Evolutionary conservation across 2,797 vertebrate species (phyloP).

Genomic region (Eulemur mongoz): DNA sequence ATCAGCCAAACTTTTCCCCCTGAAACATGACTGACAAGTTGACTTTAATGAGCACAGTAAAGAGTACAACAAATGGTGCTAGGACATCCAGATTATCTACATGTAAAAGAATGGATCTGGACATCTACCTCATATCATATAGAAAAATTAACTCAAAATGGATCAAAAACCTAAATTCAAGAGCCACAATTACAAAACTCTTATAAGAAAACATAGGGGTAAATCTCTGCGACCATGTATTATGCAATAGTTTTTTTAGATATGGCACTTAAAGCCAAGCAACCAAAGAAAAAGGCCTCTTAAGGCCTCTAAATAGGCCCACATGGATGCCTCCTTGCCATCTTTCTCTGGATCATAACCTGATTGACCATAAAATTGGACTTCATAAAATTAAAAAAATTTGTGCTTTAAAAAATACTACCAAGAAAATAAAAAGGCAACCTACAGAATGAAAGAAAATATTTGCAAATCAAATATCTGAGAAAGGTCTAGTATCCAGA

Average conservation of each 20-base stretch:
- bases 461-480: background rate
- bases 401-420: background rate
- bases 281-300: background rate
- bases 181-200: background rate
- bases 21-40: background rate
- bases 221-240: background rate
- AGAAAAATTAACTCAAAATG: background rate
- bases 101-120: background rate
- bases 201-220: background rate
- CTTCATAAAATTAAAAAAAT: constrained; percentile 19
- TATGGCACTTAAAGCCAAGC: background rate
- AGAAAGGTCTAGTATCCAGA: background rate
- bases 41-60: background rate
- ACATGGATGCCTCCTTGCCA: no score
- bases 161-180: constrained; percentile 1
- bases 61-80: background rate
- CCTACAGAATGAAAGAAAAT: background rate
- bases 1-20: background rate
- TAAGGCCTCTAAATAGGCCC: no score
- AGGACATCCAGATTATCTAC: background rate
- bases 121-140: background rate
- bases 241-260: background rate
- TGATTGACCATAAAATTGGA: no score
- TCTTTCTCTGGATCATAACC: no score
- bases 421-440: background rate